A percentile compares a stretch with the other conserved stretches of the same genome.
Conservation (phyloP, 2,797 vertebrate species). For the Spinibarbus caldwelli region DNA sequence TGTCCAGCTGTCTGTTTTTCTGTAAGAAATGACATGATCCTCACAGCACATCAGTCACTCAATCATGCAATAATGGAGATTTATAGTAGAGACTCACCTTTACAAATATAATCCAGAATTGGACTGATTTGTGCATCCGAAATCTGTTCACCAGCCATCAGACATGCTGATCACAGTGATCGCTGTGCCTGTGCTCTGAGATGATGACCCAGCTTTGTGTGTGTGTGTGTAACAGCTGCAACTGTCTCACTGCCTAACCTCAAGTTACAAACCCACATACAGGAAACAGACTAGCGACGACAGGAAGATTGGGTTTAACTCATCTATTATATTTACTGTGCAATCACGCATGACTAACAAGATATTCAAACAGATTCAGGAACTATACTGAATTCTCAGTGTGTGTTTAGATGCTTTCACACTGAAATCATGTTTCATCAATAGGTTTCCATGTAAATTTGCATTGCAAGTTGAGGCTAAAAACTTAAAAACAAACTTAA, state of each 20-base stretch:
- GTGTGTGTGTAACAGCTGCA: not conserved
- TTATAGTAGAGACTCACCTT: not conserved
- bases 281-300: conserved; percentile 3
- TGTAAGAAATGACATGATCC: not conserved
- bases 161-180: not conserved
- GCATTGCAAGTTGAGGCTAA: not conserved
- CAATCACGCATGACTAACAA: not conserved
- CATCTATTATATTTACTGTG: too few relatives aligned
- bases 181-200: too few relatives aligned
- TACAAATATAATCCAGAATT: not conserved
- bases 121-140: not conserved
- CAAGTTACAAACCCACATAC: not conserved
- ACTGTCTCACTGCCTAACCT: not conserved
- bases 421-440: not conserved
- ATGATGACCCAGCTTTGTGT: not conserved
- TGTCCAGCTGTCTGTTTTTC: not conserved
- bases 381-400: not conserved
- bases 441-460: not conserved
- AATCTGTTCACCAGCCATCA: not conserved
- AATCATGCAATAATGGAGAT: not conserved
- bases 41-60: not conserved
- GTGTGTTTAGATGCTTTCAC: not conserved
- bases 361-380: not conserved
- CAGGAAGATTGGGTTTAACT: not conserved
- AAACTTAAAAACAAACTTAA: too few relatives aligned